Percentiles rank a stretch among this genome's conserved stretches.
These are phyloP conservation scores for Enteromius afrohamiltoni DNA, from an alignment of 2,797 vertebrate genomes.

Conservation along the genomic window DNA sequence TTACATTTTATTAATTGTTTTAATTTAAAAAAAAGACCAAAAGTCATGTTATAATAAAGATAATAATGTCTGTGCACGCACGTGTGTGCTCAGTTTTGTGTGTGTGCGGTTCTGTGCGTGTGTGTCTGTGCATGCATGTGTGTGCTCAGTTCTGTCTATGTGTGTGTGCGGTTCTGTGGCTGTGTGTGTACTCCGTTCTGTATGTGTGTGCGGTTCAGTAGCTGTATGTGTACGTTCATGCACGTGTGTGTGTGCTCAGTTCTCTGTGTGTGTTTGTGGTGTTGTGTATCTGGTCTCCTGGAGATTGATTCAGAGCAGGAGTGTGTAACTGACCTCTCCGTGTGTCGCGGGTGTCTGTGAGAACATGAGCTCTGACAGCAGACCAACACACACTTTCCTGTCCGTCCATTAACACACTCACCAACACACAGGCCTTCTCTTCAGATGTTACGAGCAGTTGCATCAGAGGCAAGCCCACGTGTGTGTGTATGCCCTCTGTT, in stretches of 20 bases:
- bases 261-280: neutral
- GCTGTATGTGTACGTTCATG: no score
- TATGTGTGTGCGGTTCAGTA: no score
- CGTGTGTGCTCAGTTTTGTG: no score
- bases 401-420: neutral
- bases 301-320: neutral
- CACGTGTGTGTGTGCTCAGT: neutral
- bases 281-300: conserved; percentile 20
- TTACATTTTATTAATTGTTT: neutral
- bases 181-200: no score
- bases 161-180: no score
- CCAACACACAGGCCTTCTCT: neutral
- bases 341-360: neutral
- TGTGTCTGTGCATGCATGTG: no score
- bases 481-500: neutral
- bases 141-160: no score
- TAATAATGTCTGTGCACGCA: neutral
- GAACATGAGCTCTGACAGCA: conserved; percentile 10
- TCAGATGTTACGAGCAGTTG: neutral
- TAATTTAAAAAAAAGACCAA: neutral
- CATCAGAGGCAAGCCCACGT: neutral
- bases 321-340: conserved; percentile 10
- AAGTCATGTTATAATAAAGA: neutral
- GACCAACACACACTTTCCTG: neutral
- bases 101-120: no score